Evolutionary conservation across 2,113 vertebrate species (phyloP).

Genomic region (Pseudonaja textilis): DNA sequence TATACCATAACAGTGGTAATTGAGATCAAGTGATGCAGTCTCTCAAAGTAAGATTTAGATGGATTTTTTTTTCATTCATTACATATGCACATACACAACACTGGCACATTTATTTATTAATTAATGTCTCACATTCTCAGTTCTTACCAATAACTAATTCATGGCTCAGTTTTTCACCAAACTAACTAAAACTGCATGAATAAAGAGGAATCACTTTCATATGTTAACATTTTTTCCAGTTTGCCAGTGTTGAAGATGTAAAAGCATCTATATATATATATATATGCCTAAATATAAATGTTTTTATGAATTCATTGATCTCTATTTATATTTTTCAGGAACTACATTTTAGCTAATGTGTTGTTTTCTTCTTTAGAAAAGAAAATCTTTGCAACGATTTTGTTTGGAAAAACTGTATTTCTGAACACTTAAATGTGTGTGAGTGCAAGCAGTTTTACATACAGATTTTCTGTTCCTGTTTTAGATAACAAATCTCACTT

Average conservation of each 20-base stretch:
- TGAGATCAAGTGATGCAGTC: not conserved
- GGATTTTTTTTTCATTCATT: constrained; percentile 20
- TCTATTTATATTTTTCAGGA: constrained; percentile 67
- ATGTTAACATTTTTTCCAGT: constrained; percentile 39
- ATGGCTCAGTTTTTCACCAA: constrained; percentile 12
- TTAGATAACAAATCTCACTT: constrained; percentile 85
- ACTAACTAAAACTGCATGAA: constrained; percentile 17
- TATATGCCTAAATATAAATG: constrained; percentile 62
- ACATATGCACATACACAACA: not conserved
- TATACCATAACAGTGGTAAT: not conserved
- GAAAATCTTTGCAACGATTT: constrained; percentile 91
- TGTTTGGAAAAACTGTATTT: constrained; percentile 97
- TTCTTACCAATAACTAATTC: constrained; percentile 15
- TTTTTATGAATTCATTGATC: constrained; percentile 64
- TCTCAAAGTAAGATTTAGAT: not conserved
- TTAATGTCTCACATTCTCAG: not conserved
- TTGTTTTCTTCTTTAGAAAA: constrained; percentile 97
- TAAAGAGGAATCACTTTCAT: constrained; percentile 35
- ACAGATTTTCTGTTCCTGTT: constrained; percentile 86
- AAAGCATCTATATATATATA: constrained; percentile 38
- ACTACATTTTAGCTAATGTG: constrained; percentile 84
- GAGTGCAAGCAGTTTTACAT: constrained; percentile 98
- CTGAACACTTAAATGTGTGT: constrained; percentile 99
- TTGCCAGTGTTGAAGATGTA: constrained; percentile 39
- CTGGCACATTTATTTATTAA: not conserved